Base-by-base conservation (phyloP, 2,113 vertebrate genomes). In the Oreotrochilus melanogaster region DNA sequence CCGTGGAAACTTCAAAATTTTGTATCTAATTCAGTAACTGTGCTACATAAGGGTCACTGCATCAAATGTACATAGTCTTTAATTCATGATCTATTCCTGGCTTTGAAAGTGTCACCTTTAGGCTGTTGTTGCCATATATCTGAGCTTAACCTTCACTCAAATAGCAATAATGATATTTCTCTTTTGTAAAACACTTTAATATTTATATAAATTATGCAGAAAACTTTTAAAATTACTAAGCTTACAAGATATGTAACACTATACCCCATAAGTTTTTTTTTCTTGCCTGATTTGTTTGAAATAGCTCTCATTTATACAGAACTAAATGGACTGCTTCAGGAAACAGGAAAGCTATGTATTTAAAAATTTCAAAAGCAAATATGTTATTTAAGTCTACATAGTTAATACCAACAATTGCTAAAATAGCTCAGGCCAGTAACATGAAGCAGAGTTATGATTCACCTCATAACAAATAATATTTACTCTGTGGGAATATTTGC, bases 11-110 rank as follows among this genome's bases (percentile, higher is more conserved):
- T 91, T 42, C 61, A 42, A 54, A 14, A 51, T 91, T 93, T 74
- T 78, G 22, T 13, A 92, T 72, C 33, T 88, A 33, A 89, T 93
- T 94, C 61, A 83, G 66, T 47, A 67, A 78, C 53, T 95, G 48
- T 30, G 64, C 42, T 43, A 54, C 53, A 62, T 56, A 84, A 47
- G 19, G 6, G 14, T 50, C 39, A 33, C 23, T 62, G 42, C 48
- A 65, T 89, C 23, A 89, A 54, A 42, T 3, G 3, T 31, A 76
- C 33, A 35, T 25, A 71, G 62, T 56, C 51, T 76, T 79, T 37
- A 71, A 67, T 75, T 22, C 18, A 48, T 2, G 1, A 78, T 88
- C 33, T 43, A n/a, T 25, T 39, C 25, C 28, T 57, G 21, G 14
- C 25, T 92, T 94, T 23, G 10, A 91, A 89, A 65, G 13, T 50